Evolutionary conservation across 1,140 invertebrate species (phyloP), one percentile per base, ranked within the genome.

Genomic region (Cecropterus lyciades): DNA sequence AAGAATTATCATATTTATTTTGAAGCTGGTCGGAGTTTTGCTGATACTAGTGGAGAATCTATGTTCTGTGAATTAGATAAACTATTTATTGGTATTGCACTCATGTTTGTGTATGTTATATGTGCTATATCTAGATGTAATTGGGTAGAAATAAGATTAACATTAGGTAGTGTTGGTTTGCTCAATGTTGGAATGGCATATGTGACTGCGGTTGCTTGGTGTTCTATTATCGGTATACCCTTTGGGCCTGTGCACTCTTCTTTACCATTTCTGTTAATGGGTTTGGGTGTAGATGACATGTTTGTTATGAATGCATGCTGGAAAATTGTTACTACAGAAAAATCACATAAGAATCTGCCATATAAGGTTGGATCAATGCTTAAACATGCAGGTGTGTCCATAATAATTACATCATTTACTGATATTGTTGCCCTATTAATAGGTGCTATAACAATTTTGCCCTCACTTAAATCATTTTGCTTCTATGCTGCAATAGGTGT

Each of bases 171-270:
- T 67, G 92, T 95, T 49, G 96, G 96, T 40, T 83, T 98, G 17
- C 76, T 95, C 6, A 95, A 95, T 77, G 95, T 97, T 56, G 95
- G 94, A n/a, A 94, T 96, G 88, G 95, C 96, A n/a, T 96, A 97
- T 67, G 81, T 95, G 0, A 93, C 95, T 15, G 94, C 95, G 0
- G 94, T 95, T 70, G 95, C 96, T 43, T 73, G 96, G 63, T 97
- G 96, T 79, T 97, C 96, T 9, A 75, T 95, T 1, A 85, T 96
- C 69, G 95, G 95, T 17, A 92, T 97, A 10, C 94, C 95, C 4
- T 97, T 96, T 87, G 96, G 96, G 0, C 96, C 96, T 1, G 95
- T 98, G 10, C 96, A 97, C 85, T 95, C 95, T 17, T 95, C 96
- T 24, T 90, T 98, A 72, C 96, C 96, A 6, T 97, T 97, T 91